These are phyloP conservation scores for Tarsius wallacei DNA, from an alignment of 2,797 vertebrate genomes.

Conservation along the genomic window DNA sequence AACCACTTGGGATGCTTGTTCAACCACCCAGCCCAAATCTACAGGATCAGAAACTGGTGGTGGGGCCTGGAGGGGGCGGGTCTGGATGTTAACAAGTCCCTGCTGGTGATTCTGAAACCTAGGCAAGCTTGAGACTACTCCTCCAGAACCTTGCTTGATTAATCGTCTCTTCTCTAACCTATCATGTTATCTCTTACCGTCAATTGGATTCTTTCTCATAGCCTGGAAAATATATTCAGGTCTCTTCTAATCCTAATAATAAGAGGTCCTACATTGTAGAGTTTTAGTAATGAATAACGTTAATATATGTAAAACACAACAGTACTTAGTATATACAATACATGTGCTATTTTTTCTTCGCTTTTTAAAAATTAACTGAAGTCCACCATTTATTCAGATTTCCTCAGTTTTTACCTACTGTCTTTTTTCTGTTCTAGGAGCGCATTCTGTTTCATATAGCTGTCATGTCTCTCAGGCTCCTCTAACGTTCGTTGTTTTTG, in stretches of 20 bases:
- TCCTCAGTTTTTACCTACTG: neutral
- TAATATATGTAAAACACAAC: neutral
- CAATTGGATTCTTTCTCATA: neutral
- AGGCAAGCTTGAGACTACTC: neutral
- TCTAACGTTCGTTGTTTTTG: neutral
- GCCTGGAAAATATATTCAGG: neutral
- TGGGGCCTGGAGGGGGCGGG: neutral
- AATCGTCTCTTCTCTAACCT: neutral
- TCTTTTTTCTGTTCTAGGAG: neutral
- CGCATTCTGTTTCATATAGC: neutral
- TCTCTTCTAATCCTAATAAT: neutral
- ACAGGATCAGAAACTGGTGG: constrained; percentile 12
- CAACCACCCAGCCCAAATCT: neutral
- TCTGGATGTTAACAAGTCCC: neutral
- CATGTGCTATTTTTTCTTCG: neutral
- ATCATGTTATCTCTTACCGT: neutral
- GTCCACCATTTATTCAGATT: neutral
- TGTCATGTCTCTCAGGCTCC: neutral
- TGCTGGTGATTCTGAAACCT: neutral
- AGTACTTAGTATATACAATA: neutral
- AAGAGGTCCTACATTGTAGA: neutral
- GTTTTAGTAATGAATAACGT: neutral
- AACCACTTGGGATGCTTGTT: constrained; percentile 26
- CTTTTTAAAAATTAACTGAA: neutral
- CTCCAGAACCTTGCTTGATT: neutral